Evolutionary conservation across 2,113 vertebrate genomes (phyloP), one percentile per base, ranked within the genome.

Genomic region (Ranitomeya variabilis): DNA sequence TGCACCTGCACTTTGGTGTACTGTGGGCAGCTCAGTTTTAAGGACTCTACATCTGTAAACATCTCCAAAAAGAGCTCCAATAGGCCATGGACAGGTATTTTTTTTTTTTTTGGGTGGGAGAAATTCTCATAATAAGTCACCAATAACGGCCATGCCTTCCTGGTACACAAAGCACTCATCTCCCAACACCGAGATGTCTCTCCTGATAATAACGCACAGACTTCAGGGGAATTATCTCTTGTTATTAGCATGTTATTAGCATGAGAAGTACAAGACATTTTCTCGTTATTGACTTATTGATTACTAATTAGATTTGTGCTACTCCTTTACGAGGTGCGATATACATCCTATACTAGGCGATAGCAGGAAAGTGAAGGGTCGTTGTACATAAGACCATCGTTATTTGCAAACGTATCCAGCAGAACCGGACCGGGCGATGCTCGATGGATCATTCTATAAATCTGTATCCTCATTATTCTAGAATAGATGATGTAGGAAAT

Each of bases 281-380:
- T 69, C 21, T 71, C n/a, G 71, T 84, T 71, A 55, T 64, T 19
- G 51, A 69, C 21, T 18, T 71, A 84, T 84, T 84, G 82, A 84
- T 84, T 84, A 83, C 45, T 69, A 9, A 55, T 69, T 84, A 45
- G 18, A 55, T 26, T 54, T 69, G 64, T 55, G 21, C 51, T 54
- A 15, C 13, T 10, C 21, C 71, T 45, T 54, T 26, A 69, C 11
- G 26, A 71, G 21, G 13, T 69, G 21, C 52, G 19, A 23, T n/a
- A 45, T 84, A 26, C 13, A 19, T 15, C 3, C 21, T 69, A 9
- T 26, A 60, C 59, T 23, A 21, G 37, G 4, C 37, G n/a, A 62
- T 21, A 62, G 23, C 54, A 4, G 21, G 19, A 21, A 52, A 8
- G 21, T 69, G 64, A 69, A 83, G 15, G 62, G 82, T 69, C 23